Percentiles rank a stretch among this genome's conserved stretches.
Evolutionary conservation across 2,888 invertebrate species (phyloP).

Genomic region (Lamellibrachia satsuma): DNA sequence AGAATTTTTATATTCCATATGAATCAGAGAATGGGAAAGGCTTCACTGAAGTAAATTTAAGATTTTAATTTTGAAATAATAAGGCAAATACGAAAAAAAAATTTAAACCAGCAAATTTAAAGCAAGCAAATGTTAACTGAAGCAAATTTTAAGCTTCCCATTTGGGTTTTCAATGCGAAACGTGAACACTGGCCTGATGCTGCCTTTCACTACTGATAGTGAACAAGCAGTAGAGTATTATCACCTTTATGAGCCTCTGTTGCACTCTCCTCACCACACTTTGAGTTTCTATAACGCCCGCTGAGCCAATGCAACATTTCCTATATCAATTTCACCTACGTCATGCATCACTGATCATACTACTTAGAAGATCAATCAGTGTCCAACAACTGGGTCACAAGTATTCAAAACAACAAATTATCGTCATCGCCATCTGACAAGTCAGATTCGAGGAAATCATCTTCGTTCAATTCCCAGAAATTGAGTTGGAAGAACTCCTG

Average conservation of each 20-base stretch:
- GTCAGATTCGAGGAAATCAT: neutral
- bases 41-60: no score
- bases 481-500: constrained; percentile 17
- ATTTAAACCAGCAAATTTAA: no score
- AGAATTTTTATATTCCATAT: no score
- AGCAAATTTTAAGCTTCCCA: neutral
- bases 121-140: neutral
- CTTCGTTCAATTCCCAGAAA: neutral
- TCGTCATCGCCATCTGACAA: neutral
- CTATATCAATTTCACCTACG: neutral
- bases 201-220: neutral
- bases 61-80: no score
- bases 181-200: neutral
- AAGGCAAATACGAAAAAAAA: no score
- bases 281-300: neutral
- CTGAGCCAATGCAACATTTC: neutral
- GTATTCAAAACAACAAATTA: neutral
- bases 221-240: neutral
- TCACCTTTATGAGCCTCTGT: neutral
- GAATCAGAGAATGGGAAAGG: no score
- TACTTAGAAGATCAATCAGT: neutral
- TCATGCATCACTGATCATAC: neutral
- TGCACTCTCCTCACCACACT: neutral
- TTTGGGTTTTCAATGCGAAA: neutral
- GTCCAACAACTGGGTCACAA: neutral